A percentile compares a stretch with the other conserved stretches of the same genome.
phyloP scores from a whole-genome alignment of 2,888 invertebrate species.

The Portevinia maculata region DNA sequence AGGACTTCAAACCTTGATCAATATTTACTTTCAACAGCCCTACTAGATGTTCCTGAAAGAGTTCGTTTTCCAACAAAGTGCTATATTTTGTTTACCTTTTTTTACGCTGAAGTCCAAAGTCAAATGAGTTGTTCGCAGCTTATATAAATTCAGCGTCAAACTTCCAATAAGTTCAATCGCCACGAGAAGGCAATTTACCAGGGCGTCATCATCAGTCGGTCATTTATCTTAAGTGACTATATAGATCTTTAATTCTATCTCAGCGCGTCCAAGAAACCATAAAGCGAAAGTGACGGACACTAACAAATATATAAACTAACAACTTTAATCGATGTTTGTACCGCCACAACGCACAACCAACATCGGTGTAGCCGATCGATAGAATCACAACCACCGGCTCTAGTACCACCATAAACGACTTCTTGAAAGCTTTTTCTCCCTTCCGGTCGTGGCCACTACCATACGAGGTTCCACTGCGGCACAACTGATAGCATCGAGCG shows the following conservation, averaged over 20 bases:
- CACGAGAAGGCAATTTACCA: constrained; percentile 7
- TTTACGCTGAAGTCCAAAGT: no score
- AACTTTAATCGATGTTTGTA: constrained; percentile 33
- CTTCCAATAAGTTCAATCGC: constrained; percentile 19
- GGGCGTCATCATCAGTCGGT: constrained; percentile 39
- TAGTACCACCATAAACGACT: constrained; percentile 29
- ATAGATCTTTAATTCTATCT: constrained; percentile 40
- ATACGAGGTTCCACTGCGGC: constrained; percentile 35
- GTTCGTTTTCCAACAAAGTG: no score
- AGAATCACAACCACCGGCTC: constrained; percentile 27
- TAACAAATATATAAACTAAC: constrained; percentile 40
- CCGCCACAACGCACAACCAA: constrained; percentile 36
- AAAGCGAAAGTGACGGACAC: constrained; percentile 46
- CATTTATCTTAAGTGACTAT: constrained; percentile 16
- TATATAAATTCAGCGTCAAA: no score
- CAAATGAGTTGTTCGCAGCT: no score
- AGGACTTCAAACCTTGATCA: no score
- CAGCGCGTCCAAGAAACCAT: background rate
- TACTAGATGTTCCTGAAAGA: no score
- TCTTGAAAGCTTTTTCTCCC: constrained; percentile 64
- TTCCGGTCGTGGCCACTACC: constrained; percentile 48
- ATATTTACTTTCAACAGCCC: no score
- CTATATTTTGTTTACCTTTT: no score
- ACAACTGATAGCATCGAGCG: constrained; percentile 29
- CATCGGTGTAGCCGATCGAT: constrained; percentile 42